Base-by-base conservation (phyloP, 2,888 invertebrate species). In the Mechanitis mazaeus region DNA sequence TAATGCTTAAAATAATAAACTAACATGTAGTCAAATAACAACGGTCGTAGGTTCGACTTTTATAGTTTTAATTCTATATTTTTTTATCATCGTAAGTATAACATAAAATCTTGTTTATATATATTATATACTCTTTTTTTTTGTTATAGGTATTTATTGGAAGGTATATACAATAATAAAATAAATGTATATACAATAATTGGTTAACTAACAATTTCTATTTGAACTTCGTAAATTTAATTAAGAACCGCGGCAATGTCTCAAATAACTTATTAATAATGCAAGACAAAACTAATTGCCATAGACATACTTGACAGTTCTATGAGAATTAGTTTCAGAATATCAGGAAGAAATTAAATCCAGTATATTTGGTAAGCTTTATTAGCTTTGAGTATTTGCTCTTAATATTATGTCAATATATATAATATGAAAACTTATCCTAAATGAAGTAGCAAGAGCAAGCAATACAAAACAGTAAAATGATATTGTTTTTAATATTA, bases 291-390 rank as follows among this genome's bases (percentile, higher is more conserved):
- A 50, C 31, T 50, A 50, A 50, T 50, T 31, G 7, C 9, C 50
- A 9, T 31, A 50, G 56, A 31, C 55, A 12, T 47, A 42, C 55
- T 42, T 58, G 58, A 58, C 50, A 58, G 57, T 54, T 50, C 57
- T 53, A 54, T 56, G 53, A 56, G 45, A 46, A 50, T 50, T 50
- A 50, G 59, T 33, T 53, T 57, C 50, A 58, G 38, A 46, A 58
- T 64, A 46, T 57, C 47, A 45, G 55, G n/a, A 20, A 50, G 56
- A 64, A 68, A 68, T 63, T 55, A 68, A 68, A 68, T 50, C 55
- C 63, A 50, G 57, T 54, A 54, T 68, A 56, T 68, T 64, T 66
- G 68, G 69, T 69, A 71, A 71, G 68, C 68, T 71, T 71, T 71
- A 71, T 71, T 70, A 62, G 64, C 64, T 59, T 56, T 66, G 66